Base-by-base conservation (phyloP, 2,888 invertebrate genomes). In the Cerastis leucographa region DNA sequence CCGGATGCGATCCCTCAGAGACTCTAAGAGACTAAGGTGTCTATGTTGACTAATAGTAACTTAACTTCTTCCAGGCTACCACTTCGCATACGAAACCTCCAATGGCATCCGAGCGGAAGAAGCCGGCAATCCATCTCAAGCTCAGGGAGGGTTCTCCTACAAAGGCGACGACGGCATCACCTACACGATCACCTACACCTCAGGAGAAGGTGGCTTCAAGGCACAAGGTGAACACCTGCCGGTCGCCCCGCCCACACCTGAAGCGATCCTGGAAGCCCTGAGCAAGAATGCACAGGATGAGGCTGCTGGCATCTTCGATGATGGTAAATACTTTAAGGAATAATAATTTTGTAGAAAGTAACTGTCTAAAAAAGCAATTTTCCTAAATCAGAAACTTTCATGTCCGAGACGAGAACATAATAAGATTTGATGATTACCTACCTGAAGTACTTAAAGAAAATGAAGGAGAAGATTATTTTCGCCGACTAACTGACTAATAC, bases 141-240 rank as follows among this genome's bases (percentile, higher is more conserved):
- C 92, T 1, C 95, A 97, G 76, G 97, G 97, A 0, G 96, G 96
- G 0, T 97, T 97, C 90, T 95, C 97, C 0, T 97, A 97, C 92
- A 97, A 96, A 44, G 97, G 97, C 0, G 97, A 97, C 9, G 97
- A 97, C 87, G 97, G 97, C 0, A 92, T 93, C 81, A 94, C 95
- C 0, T 97, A 97, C 91, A 95, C 97, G 19, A 90, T 97, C 40
- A 95, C 95, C 6, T 97, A 97, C 88, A 95, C 96, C 0, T 96
- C 91, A 29, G 97, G 97, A 81, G 97, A 97, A 91, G 97, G 96
- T 81, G 97, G 97, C 9, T 97, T 97, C 91, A 94, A 93, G 71
- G 94, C 97, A 19, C 94, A 96, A 59, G 97, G 97, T 0, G 96
- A 95, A 59, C 97, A 97, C 86, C 90, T 97, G 14, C 97, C 97